Percentiles rank a stretch among this genome's conserved stretches.
phyloP scores from a whole-genome alignment of 2,888 invertebrate species.

The Yponomeuta malinellus region DNA sequence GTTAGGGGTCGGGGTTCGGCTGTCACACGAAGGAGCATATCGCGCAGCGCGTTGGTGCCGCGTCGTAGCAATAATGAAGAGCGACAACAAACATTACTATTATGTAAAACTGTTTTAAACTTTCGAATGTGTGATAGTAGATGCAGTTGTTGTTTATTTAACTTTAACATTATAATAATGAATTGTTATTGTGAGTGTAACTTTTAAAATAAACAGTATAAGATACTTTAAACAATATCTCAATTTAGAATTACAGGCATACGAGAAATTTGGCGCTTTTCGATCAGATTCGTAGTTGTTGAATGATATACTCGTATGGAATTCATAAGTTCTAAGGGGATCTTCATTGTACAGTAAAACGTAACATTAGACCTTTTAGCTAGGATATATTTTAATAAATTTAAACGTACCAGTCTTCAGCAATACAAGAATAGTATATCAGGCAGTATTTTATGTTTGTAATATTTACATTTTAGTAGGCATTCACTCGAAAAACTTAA shows the following conservation, averaged over 20 bases:
- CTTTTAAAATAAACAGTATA: slow-evolving; percentile 63
- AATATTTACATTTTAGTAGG: slow-evolving; percentile 42
- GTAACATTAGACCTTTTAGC: slow-evolving; percentile 69
- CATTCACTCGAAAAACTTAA: slow-evolving; percentile 51
- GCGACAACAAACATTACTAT: slow-evolving; percentile 52
- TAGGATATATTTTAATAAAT: slow-evolving; percentile 72
- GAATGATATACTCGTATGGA: slow-evolving; percentile 39
- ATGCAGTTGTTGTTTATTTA: slow-evolving; percentile 77
- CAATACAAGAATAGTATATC: slow-evolving; percentile 51
- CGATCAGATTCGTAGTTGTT: slow-evolving; percentile 52
- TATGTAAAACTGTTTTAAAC: slow-evolving; percentile 70
- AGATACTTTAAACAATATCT: slow-evolving; percentile 48
- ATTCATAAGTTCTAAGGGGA: slow-evolving; percentile 54
- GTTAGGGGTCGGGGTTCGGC: slow-evolving; percentile 10
- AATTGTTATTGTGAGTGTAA: slow-evolving; percentile 75
- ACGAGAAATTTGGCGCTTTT: slow-evolving; percentile 50
- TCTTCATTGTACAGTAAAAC: slow-evolving; percentile 70
- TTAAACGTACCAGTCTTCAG: slow-evolving; percentile 55
- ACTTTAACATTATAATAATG: slow-evolving; percentile 62
- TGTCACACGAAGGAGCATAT: slow-evolving; percentile 19
- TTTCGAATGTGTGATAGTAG: slow-evolving; percentile 78
- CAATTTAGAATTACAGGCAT: slow-evolving; percentile 47
- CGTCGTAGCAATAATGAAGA: slow-evolving; percentile 74
- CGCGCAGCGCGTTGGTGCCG: slow-evolving; percentile 28
- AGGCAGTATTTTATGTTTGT: slow-evolving; percentile 50